Base-by-base conservation (phyloP, 2,797 vertebrate genomes). In the Emydoidea blandingii region DNA sequence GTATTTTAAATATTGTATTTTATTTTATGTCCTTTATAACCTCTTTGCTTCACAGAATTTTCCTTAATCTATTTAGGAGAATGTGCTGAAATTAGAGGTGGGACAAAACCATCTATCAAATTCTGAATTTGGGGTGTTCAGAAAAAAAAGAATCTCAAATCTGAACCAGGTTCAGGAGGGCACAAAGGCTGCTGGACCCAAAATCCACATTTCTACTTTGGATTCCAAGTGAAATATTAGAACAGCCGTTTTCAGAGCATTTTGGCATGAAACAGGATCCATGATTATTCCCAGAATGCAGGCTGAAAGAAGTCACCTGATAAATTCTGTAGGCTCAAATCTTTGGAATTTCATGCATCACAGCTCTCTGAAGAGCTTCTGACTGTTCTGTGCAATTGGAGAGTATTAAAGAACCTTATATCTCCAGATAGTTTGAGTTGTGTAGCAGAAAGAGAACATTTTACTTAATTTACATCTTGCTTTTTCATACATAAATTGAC, bases 11-110 rank as follows among this genome's bases (percentile, higher is more conserved):
- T 95, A 85, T 89, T 97, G 95, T 90, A 90, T 97, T 97, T 91
- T 89, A 14, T 94, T 97, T 97, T 92, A 92, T 94, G 65, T 92
- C 83, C 91, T 95, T 94, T 97, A 95, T 93, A 95, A 94, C 68
- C 54, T 87, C 89, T 83, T 94, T 95, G 89, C 90, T 95, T 96
- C 76, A 56, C 31, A 89, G 95, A 92, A 88, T 95, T 97, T 93
- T 81, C 59, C 87, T 87, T 89, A 90, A 93, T 91, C 87, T 92
- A 12, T 65, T 57, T 68, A 19, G 82, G 94, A 87, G 59, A 96
- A 92, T 92, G 80, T 81, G 57, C 62, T 90, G 91, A 85, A 96
- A 94, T 93, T 95, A 89, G 87, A 96, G 86, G 90, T 80, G 83
- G 92, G 54, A 41, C 41, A 74, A 96, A 96, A 96, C 92, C 96